phyloP scores from a whole-genome alignment of 2,113 vertebrate genomes.

The Rhea americana region DNA sequence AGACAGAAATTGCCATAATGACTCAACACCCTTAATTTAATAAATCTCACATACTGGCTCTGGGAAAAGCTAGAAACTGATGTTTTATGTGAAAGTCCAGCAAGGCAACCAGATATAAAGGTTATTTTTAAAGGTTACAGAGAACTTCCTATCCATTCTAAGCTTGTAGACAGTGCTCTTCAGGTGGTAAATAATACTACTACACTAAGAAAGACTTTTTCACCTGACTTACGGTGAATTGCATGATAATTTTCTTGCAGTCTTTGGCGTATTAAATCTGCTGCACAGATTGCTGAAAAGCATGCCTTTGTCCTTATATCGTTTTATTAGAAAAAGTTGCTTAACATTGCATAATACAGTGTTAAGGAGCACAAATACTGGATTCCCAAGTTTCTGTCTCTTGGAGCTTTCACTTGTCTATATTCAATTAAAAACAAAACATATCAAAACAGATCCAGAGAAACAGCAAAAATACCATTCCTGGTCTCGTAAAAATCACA shows the following conservation, averaged over 20 bases:
- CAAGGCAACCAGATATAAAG: not conserved
- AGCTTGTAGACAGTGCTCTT: not conserved
- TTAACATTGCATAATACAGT: not conserved
- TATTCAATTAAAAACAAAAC: not conserved
- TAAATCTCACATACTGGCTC: not conserved
- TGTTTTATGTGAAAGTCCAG: not conserved
- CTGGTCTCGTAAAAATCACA: not conserved
- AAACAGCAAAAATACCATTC: not conserved
- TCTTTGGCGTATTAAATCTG: not conserved
- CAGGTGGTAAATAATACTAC: not conserved
- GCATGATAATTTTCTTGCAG: not conserved
- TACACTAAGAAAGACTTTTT: not conserved
- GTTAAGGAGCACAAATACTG: not conserved
- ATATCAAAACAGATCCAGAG: not conserved
- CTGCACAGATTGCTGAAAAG: not conserved
- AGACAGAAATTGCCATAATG: not conserved
- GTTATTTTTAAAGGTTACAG: not conserved
- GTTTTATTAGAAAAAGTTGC: not conserved
- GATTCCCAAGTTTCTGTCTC: not conserved
- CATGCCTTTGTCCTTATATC: not conserved
- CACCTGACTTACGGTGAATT: not conserved
- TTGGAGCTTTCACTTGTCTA: not conserved
- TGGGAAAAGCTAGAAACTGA: not conserved
- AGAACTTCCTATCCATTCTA: not conserved
- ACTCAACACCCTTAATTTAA: not conserved